Evolutionary conservation across 2,888 invertebrate genomes (phyloP).

Genomic region (Papilio protenor): DNA sequence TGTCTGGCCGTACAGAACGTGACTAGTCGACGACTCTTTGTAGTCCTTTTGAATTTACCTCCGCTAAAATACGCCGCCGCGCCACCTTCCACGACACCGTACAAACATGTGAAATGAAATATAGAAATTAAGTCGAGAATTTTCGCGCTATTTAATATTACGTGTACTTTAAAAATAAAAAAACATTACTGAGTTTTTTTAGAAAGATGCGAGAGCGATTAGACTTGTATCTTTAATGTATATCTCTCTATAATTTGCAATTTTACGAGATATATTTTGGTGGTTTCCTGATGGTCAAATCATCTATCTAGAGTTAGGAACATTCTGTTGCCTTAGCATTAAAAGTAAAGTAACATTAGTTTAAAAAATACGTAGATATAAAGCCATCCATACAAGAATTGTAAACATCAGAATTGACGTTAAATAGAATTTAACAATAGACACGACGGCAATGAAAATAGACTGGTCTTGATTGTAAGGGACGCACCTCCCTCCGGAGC

Average conservation of each 20-base stretch:
- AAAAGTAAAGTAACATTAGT: too few species aligned
- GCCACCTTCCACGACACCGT: constrained; percentile 35
- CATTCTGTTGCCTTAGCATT: too few species aligned
- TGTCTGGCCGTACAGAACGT: constrained; percentile 36
- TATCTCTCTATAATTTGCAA: too few species aligned
- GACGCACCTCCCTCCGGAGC: constrained; percentile 59
- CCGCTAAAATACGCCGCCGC: constrained; percentile 29
- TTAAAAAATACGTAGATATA: too few species aligned
- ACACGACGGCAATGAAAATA: constrained; percentile 41
- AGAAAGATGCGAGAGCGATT: background rate
- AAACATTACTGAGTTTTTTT: background rate
- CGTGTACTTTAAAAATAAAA: background rate
- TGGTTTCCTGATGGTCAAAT: too few species aligned
- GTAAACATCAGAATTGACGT: too few species aligned
- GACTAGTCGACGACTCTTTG: constrained; percentile 40
- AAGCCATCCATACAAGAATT: too few species aligned
- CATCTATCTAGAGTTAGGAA: too few species aligned
- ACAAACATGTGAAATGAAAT: constrained; percentile 35
- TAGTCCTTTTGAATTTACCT: constrained; percentile 41
- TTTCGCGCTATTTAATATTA: constrained; percentile 21
- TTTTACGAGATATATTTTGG: too few species aligned
- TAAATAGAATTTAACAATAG: background rate
- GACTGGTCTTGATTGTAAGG: constrained; percentile 46
- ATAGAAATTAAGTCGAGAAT: constrained; percentile 34
- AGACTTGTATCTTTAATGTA: too few species aligned